Conservation (phyloP, 2,113 vertebrate species). For the Cinclus cinclus region DNA sequence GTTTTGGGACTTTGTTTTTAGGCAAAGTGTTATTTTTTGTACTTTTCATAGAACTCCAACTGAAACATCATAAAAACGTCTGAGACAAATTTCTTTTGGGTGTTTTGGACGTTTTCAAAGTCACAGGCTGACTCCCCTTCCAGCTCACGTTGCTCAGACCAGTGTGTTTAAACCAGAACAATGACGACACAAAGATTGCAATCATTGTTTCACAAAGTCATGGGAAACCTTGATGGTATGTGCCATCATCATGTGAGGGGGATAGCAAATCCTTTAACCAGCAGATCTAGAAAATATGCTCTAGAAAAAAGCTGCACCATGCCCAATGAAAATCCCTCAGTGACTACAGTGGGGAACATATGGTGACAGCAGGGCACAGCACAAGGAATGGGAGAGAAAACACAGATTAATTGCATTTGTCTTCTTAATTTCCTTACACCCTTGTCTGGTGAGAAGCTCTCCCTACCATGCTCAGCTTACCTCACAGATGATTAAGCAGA, state of each 20-base stretch:
- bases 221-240: not conserved
- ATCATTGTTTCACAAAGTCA: not conserved
- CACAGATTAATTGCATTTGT: not conserved
- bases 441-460: not conserved
- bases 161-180: not conserved
- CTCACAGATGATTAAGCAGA: not conserved
- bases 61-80: constrained; percentile 12
- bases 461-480: not conserved
- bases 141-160: not conserved
- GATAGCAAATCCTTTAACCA: not conserved
- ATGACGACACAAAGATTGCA: not conserved
- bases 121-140: not conserved
- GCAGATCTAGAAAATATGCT: not conserved
- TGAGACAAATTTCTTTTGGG: not conserved
- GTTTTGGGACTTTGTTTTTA: constrained; percentile 49
- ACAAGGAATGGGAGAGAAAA: not conserved
- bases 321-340: not conserved
- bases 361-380: not conserved
- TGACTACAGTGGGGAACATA: not conserved
- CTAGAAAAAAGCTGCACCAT: not conserved
- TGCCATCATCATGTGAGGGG: not conserved
- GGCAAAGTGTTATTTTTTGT: constrained; percentile 46
- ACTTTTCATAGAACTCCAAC: constrained; percentile 36
- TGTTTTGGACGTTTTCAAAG: constrained; percentile 5
- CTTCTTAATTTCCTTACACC: not conserved